These are phyloP conservation scores for Arrhamphus sclerolepis DNA, from an alignment of 2,797 vertebrate genomes.

Conservation along the genomic window DNA sequence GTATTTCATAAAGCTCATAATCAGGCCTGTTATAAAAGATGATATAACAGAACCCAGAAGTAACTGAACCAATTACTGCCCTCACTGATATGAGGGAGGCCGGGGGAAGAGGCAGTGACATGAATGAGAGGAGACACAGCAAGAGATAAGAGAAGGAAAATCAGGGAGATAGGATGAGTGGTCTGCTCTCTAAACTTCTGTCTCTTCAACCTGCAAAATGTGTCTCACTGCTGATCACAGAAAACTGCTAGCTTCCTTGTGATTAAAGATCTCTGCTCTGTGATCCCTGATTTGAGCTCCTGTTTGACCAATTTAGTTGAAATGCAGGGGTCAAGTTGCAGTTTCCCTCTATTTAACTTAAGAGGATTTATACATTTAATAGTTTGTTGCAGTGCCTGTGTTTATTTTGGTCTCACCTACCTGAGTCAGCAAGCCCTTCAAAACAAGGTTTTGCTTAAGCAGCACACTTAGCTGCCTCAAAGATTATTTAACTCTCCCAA, in stretches of 20 bases:
- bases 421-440: conserved; percentile 26
- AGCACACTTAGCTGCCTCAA: conserved; percentile 4
- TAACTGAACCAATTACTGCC: conserved; percentile 53
- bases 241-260: conserved; percentile 17
- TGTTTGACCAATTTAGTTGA: background rate
- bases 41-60: conserved; percentile 68
- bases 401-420: conserved; percentile 10
- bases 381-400: background rate
- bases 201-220: conserved; percentile 42
- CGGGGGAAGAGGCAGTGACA: conserved; percentile 30
- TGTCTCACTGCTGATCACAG: conserved; percentile 37
- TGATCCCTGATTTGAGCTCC: conserved; percentile 12
- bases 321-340: conserved; percentile 6
- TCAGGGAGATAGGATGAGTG: conserved; percentile 5
- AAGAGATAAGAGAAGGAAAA: conserved; percentile 17
- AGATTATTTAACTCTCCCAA: conserved; percentile 6
- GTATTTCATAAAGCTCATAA: conserved; percentile 68
- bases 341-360: conserved; percentile 9
- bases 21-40: conserved; percentile 75
- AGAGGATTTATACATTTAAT: conserved; percentile 11
- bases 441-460: conserved; percentile 16
- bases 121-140: conserved; percentile 47
- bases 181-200: too few relatives aligned
- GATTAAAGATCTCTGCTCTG: conserved; percentile 13
- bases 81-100: conserved; percentile 37